Evolutionary conservation across 2,888 invertebrate species (phyloP).

Genomic region (Chrysolina americana): DNA sequence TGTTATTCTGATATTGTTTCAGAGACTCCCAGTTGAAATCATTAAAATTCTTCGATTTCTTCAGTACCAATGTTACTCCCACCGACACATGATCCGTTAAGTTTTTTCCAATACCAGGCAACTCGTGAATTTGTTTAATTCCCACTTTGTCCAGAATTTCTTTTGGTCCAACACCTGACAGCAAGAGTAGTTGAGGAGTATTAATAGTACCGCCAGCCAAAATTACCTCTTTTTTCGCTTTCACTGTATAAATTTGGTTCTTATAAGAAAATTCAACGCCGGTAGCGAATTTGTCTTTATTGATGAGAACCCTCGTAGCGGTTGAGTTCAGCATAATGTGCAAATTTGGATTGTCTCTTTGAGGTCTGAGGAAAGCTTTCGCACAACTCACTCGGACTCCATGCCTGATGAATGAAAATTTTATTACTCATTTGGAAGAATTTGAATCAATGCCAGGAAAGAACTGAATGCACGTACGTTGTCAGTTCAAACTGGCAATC

Average conservation of each 20-base stretch:
- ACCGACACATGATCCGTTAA: slow-evolving; percentile 79
- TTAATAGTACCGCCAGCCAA: slow-evolving; percentile 75
- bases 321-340: slow-evolving; percentile 75
- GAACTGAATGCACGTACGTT: too few relatives aligned
- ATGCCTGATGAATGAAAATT: slow-evolving; percentile 38
- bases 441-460: too few relatives aligned
- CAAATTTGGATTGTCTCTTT: slow-evolving; percentile 72
- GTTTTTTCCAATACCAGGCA: slow-evolving; percentile 79
- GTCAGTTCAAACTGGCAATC: too few relatives aligned
- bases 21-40: slow-evolving; percentile 24
- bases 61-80: slow-evolving; percentile 60
- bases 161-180: slow-evolving; percentile 78
- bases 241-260: slow-evolving; percentile 68
- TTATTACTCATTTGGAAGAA: too few relatives aligned
- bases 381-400: slow-evolving; percentile 70
- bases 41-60: slow-evolving; percentile 69
- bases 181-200: slow-evolving; percentile 77
- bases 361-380: slow-evolving; percentile 75
- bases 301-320: slow-evolving; percentile 73
- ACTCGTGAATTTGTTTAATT: slow-evolving; percentile 74
- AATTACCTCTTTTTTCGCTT: slow-evolving; percentile 73
- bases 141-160: slow-evolving; percentile 73
- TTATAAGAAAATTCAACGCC: slow-evolving; percentile 75
- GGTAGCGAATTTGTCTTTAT: slow-evolving; percentile 69
- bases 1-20: slow-evolving; percentile 14